Evolutionary conservation across 2,888 invertebrate species (phyloP), one percentile per base, ranked within the genome.

Genomic region (Pecten maximus): DNA sequence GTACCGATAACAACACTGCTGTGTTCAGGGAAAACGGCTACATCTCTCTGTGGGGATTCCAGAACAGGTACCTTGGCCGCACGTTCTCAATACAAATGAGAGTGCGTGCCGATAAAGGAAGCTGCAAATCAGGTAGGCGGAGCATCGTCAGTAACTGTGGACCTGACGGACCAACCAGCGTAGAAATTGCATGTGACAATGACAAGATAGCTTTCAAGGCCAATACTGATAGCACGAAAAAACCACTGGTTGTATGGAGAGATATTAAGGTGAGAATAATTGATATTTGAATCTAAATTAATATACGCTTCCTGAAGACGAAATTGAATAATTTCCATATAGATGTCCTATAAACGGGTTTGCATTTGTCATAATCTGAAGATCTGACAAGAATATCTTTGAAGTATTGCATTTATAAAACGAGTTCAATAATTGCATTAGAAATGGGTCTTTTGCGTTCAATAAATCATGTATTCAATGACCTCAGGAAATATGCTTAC

Each of bases 71-170:
- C 48, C 89, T 90, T 0, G 91, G 91, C 0, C 88, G 88, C 40
- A 91, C 90, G 40, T 91, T 91, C 87, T 90, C 90, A n/a, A 90
- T 91, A 0, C 88, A 40, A 74, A 54, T 89, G 50, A 91, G 74
- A 28, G 89, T 89, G 4, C 90, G 90, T 87, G 87, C 90, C 0
- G 44, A 48, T 19, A 40, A 40, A 50, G 90, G 90, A 35, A 87
- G 88, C 23, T 89, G 89, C 6, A 91, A 54, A 23, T 8, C 40
- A 23, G 89, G 44, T 87, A 87, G 89, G 15, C 88, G 90, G 86
- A 88, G 90, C 28, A 91, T 91, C 48, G 88, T 91, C 39, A 90
- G 90, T 39, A 91, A 91, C 89, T 91, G 91, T 90, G 91, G 91
- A 19, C 88, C 87, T 6, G 88, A 91, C 39, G 91, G 91, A 12